Percentiles rank a stretch among this genome's conserved stretches.
Conservation (phyloP, 1,140 invertebrate genomes). For the Bilobella aurantiaca region DNA sequence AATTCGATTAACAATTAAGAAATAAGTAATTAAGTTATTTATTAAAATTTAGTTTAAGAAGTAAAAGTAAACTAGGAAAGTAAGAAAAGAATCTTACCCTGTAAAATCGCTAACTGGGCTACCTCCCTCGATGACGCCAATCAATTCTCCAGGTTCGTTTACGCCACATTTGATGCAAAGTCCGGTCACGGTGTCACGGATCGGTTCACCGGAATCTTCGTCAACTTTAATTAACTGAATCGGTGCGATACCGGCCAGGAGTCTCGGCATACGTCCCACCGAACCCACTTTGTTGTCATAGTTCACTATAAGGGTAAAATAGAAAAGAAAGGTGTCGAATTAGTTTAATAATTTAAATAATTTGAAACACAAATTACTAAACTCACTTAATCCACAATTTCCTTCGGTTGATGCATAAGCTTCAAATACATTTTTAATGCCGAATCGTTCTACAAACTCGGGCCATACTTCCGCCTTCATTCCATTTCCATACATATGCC, state of each 20-base stretch:
- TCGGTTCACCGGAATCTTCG: constrained; percentile 65
- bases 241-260: constrained; percentile 67
- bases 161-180: constrained; percentile 69
- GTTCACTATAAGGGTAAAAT: constrained; percentile 59
- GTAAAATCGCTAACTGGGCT: constrained; percentile 69
- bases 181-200: constrained; percentile 56
- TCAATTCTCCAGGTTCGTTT: constrained; percentile 71
- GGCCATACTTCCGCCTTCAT: constrained; percentile 89
- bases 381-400: constrained; percentile 45
- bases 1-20: not conserved
- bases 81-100: constrained; percentile 67
- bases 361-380: constrained; percentile 93
- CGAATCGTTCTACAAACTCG: constrained; percentile 80
- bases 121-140: constrained; percentile 82
- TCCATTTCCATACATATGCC: constrained; percentile 59
- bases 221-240: constrained; percentile 83
- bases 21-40: not conserved
- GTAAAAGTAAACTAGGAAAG: constrained; percentile 59
- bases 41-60: not conserved
- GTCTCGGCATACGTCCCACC: constrained; percentile 86
- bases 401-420: constrained; percentile 56
- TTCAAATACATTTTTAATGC: constrained; percentile 51
- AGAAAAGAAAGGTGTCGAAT: no score
- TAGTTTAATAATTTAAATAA: constrained; percentile 94
- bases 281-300: constrained; percentile 80